phyloP scores from a whole-genome alignment of 2,797 vertebrate species.

The Gambusia yucatana region DNA sequence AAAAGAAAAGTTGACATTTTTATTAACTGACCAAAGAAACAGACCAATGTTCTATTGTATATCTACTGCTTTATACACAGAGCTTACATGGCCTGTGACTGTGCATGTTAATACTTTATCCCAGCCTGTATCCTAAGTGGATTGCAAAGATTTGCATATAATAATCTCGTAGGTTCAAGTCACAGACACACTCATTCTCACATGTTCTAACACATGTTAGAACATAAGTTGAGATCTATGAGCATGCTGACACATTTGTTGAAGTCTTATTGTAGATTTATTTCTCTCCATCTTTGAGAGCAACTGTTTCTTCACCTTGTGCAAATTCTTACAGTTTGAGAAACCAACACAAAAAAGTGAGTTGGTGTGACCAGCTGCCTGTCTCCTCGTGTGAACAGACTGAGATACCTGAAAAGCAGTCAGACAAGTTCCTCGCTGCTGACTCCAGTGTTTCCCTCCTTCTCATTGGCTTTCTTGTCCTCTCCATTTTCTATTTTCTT shows the following conservation, averaged over 20 bases:
- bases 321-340: neutral
- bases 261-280: slow-evolving; percentile 16
- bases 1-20: neutral
- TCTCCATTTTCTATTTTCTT: slow-evolving; percentile 10
- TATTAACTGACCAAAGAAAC: slow-evolving; percentile 1
- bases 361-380: slow-evolving; percentile 12
- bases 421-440: slow-evolving; percentile 54
- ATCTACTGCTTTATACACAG: slow-evolving; percentile 24
- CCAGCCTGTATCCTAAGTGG: slow-evolving; percentile 56
- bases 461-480: slow-evolving; percentile 13
- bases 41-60: slow-evolving; percentile 42
- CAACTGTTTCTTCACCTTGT: neutral
- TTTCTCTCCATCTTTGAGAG: neutral
- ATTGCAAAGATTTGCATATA: slow-evolving; percentile 65
- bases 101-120: slow-evolving; percentile 45
- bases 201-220: slow-evolving; percentile 41
- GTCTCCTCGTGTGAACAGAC: slow-evolving; percentile 22
- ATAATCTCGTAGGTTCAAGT: slow-evolving; percentile 61
- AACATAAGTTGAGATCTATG: slow-evolving; percentile 39
- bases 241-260: slow-evolving; percentile 55
- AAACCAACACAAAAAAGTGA: slow-evolving; percentile 8
- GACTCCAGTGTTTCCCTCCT: slow-evolving; percentile 13
- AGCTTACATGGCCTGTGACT: slow-evolving; percentile 63
- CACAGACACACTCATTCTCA: slow-evolving; percentile 36
- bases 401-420: slow-evolving; percentile 32